A percentile compares a stretch with the other conserved stretches of the same genome.
Conservation (phyloP, 37 sponge, comb jelly and placozoan genomes). For the Eunapius fragilis region DNA sequence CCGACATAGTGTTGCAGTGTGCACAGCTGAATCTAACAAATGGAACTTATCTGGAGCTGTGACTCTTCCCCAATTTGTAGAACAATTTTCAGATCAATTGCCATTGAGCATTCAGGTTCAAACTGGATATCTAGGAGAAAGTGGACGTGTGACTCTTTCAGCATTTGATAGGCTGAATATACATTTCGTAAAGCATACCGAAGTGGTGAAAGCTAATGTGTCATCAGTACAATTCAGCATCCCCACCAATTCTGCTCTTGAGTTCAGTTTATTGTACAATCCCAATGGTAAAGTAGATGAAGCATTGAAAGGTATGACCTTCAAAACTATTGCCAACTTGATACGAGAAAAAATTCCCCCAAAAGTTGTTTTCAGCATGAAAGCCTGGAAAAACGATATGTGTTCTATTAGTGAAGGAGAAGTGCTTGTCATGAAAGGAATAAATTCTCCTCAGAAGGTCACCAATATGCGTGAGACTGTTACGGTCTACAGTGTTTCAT, state of each 20-base stretch:
- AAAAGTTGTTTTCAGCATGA: background rate
- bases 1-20: background rate
- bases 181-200: background rate
- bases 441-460: background rate
- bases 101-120: background rate
- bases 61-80: background rate
- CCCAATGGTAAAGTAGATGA: background rate
- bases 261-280: slow-evolving; percentile 50
- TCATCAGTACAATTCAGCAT: slow-evolving; percentile 8
- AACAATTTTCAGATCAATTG: background rate
- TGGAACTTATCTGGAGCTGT: background rate
- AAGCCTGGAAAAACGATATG: background rate
- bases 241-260: slow-evolving; percentile 41
- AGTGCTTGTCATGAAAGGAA: slow-evolving; percentile 29
- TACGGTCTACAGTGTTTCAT: background rate
- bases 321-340: background rate
- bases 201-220: background rate
- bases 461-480: background rate
- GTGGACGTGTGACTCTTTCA: background rate
- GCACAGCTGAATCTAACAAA: background rate
- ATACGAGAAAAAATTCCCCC: background rate
- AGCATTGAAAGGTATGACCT: background rate
- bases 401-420: slow-evolving; percentile 37
- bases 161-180: background rate
- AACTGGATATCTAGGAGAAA: background rate